Evolutionary conservation across 2,113 vertebrate species (phyloP).

Genomic region (Struthidea cinerea): DNA sequence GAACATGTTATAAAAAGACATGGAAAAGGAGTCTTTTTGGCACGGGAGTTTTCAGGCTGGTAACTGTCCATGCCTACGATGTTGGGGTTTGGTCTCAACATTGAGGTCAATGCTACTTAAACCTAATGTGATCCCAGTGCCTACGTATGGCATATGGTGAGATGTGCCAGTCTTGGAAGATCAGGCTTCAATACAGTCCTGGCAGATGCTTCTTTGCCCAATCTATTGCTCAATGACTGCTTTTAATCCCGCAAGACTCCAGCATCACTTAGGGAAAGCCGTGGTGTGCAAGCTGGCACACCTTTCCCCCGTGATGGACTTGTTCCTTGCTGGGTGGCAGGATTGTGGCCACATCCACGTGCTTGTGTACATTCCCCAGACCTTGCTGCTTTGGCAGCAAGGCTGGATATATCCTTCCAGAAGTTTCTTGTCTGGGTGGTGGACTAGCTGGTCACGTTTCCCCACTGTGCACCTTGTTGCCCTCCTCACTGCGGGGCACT

Average conservation of each 20-base stretch:
- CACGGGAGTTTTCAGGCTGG: neutral
- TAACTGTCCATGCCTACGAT: neutral
- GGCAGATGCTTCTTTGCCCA: neutral
- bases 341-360: fast-evolving
- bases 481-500: fast-evolving
- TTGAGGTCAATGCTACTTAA: neutral
- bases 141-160: neutral
- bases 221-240: fast-evolving
- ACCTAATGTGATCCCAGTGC: neutral
- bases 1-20: neutral
- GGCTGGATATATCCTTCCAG: neutral
- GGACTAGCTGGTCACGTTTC: neutral
- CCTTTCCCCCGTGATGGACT: neutral
- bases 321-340: neutral
- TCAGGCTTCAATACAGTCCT: neutral
- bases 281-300: fast-evolving
- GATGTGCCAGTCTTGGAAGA: neutral
- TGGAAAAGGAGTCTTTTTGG: neutral
- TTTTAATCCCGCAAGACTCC: neutral
- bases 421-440: neutral
- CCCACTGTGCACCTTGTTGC: fast-evolving
- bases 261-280: neutral
- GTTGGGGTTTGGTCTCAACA: neutral
- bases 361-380: neutral
- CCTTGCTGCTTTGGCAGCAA: neutral